Conservation (phyloP, 2,797 vertebrate species). For the Gymnoscopelus microlampas region DNA sequence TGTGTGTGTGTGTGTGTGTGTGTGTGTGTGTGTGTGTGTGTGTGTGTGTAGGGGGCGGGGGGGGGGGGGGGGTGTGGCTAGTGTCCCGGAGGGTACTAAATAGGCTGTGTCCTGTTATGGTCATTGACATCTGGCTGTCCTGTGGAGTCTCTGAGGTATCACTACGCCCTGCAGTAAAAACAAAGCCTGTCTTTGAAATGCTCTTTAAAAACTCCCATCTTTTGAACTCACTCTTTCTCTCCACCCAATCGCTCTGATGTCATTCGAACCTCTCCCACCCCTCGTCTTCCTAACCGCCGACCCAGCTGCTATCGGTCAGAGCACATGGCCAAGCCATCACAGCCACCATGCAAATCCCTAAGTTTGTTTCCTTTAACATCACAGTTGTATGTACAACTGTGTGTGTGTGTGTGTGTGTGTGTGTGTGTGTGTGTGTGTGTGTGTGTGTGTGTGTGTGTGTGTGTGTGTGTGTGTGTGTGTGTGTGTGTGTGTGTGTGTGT, state of each 20-base stretch:
- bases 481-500: slow-evolving; percentile 2
- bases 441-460: slow-evolving; percentile 1
- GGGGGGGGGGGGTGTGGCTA: neutral
- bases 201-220: slow-evolving; percentile 48
- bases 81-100: slow-evolving; percentile 29
- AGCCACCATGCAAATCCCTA: slow-evolving; percentile 17
- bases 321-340: slow-evolving; percentile 33
- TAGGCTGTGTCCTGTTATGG: slow-evolving; percentile 41
- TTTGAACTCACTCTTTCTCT: slow-evolving; percentile 41
- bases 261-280: slow-evolving; percentile 28
- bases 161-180: slow-evolving; percentile 58
- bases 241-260: slow-evolving; percentile 43
- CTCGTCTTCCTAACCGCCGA: neutral
- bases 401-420: too few relatives aligned
- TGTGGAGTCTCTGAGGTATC: slow-evolving; percentile 37
- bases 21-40: neutral
- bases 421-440: too few relatives aligned
- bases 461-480: neutral
- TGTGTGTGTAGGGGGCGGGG: neutral
- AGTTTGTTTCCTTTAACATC: slow-evolving; percentile 18
- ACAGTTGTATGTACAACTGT: too few relatives aligned
- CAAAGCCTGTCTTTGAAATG: slow-evolving; percentile 42
- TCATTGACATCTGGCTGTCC: slow-evolving; percentile 60
- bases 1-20: too few relatives aligned
- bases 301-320: slow-evolving; percentile 34